Evolutionary conservation across 2,797 vertebrate species (phyloP).

Genomic region (Ptychadena robeensis): DNA sequence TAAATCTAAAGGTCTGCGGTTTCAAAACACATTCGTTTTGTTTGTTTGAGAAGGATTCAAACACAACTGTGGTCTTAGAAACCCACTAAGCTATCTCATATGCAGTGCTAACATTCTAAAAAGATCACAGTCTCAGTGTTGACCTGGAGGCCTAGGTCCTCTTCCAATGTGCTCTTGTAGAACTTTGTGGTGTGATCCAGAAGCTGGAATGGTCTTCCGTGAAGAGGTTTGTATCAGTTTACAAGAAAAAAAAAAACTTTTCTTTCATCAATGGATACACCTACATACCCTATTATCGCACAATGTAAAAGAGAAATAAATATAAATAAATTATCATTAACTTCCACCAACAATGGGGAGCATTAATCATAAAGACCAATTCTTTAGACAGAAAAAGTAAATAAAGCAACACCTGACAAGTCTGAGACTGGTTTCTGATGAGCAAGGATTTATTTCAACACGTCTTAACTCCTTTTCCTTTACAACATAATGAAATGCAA

Average conservation of each 20-base stretch:
- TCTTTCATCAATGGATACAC: not conserved
- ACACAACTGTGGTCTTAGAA: too few species aligned
- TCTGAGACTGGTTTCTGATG: not conserved
- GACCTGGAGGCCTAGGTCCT: too few species aligned
- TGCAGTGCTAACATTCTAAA: too few species aligned
- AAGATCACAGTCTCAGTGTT: too few species aligned
- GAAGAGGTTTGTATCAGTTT: too few species aligned
- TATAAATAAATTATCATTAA: not conserved
- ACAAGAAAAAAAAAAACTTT: not conserved
- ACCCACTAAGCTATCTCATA: too few species aligned
- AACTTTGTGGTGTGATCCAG: too few species aligned
- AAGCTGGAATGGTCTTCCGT: too few species aligned
- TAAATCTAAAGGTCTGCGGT: not conserved
- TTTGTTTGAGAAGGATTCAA: too few species aligned
- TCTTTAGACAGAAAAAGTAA: not conserved
- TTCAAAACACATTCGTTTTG: not conserved
- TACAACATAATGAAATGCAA: not conserved
- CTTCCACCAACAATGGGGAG: not conserved
- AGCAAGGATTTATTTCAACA: not conserved
- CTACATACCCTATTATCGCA: not conserved
- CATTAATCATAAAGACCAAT: not conserved
- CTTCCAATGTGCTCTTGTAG: too few species aligned
- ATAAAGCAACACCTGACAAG: not conserved
- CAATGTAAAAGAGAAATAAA: not conserved
- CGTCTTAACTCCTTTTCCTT: not conserved